A percentile compares a stretch with the other conserved stretches of the same genome.
Evolutionary conservation across 2,797 vertebrate genomes (phyloP).

Genomic region (Heliangelus exortis): DNA sequence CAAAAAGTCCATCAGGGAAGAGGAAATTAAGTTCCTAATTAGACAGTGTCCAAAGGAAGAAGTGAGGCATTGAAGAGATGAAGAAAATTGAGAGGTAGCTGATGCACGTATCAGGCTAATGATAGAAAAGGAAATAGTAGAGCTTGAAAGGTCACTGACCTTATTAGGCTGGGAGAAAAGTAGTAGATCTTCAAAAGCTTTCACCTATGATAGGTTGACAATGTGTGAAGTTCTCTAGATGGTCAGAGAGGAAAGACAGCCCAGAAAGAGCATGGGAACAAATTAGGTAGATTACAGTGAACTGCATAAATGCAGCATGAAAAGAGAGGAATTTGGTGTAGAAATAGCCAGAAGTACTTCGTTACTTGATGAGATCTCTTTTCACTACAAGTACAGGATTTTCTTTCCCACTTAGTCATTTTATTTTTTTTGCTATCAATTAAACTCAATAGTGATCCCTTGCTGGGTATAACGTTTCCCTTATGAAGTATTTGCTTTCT

Average conservation of each 20-base stretch:
- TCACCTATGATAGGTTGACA: constrained; percentile 80
- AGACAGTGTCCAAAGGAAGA: constrained; percentile 91
- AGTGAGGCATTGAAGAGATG: constrained; percentile 84
- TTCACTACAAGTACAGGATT: neutral
- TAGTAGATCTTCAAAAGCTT: constrained; percentile 80
- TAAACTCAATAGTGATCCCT: neutral
- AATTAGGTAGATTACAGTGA: constrained; percentile 68
- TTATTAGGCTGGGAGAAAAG: constrained; percentile 85
- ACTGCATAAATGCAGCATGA: neutral
- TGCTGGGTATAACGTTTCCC: neutral
- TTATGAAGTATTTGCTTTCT: constrained; percentile 34
- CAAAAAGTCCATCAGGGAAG: constrained; percentile 84
- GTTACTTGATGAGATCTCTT: neutral
- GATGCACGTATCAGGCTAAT: constrained; percentile 88
- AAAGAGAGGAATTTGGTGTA: neutral
- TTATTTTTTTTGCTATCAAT: neutral
- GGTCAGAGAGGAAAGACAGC: constrained; percentile 57
- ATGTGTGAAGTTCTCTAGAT: constrained; percentile 73
- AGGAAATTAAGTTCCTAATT: constrained; percentile 95
- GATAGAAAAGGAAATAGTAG: constrained; percentile 89
- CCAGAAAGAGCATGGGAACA: constrained; percentile 64
- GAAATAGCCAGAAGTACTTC: neutral
- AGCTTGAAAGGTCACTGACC: constrained; percentile 86
- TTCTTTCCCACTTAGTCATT: constrained; percentile 6
- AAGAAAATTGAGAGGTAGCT: constrained; percentile 85